Percentiles rank a stretch among this genome's conserved stretches.
Conservation (phyloP, 2,797 vertebrate species). For the Heterohyrax brucei region DNA sequence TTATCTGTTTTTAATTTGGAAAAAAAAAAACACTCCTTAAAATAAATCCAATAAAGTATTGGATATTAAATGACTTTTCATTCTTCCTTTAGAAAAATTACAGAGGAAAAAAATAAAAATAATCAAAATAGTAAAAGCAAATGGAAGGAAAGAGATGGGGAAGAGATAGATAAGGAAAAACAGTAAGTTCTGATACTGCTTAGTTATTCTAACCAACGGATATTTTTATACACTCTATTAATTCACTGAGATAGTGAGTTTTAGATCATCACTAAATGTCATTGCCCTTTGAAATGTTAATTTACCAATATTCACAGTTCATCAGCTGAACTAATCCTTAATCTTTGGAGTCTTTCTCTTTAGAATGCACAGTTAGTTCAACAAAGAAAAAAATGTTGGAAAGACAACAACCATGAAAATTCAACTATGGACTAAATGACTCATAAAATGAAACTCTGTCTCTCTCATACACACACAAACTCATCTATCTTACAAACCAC, state of each 20-base stretch:
- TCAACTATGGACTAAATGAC: not conserved
- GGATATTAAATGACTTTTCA: not conserved
- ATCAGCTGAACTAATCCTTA: slow-evolving; percentile 68
- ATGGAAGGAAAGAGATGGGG: not conserved
- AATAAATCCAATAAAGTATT: not conserved
- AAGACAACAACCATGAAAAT: not conserved
- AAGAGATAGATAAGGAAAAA: slow-evolving; percentile 21
- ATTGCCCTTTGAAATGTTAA: slow-evolving; percentile 63
- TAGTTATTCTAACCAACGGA: not conserved
- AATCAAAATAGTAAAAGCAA: not conserved
- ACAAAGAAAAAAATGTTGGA: not conserved
- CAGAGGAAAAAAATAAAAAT: not conserved
- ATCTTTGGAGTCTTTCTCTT: not conserved
- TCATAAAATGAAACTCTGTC: not conserved
- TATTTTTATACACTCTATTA: not conserved
- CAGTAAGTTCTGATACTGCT: not conserved
- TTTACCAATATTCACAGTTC: slow-evolving; percentile 74
- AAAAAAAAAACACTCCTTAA: not conserved
- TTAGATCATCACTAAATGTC: slow-evolving; percentile 52
- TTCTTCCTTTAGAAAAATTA: not conserved
- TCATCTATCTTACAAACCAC: not conserved
- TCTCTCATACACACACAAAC: no score
- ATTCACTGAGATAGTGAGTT: slow-evolving; percentile 40
- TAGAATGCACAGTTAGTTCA: not conserved
- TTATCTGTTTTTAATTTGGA: not conserved